Evolutionary conservation across 2,888 invertebrate species (phyloP).

Genomic region (Uropetala carovei): DNA sequence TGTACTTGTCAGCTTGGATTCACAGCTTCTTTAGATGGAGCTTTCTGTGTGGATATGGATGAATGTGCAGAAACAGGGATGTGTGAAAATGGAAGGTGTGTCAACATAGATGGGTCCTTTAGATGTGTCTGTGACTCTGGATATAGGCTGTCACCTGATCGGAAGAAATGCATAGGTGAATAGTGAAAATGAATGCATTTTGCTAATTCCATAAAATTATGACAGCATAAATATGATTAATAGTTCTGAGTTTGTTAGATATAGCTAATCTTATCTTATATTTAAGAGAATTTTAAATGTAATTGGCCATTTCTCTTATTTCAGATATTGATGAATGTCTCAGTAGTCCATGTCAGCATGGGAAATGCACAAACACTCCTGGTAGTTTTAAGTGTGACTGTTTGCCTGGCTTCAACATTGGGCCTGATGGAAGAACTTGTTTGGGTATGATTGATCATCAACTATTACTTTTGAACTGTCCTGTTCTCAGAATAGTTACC

Average conservation of each 20-base stretch:
- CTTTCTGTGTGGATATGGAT: constrained; percentile 81
- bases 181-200: neutral
- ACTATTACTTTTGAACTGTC: too few species aligned
- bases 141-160: constrained; percentile 80
- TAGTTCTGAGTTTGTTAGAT: neutral
- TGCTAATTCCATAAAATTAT: neutral
- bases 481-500: too few species aligned
- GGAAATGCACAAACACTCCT: constrained; percentile 82
- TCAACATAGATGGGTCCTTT: constrained; percentile 84
- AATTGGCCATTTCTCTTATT: constrained; percentile 56
- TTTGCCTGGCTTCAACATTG: constrained; percentile 81
- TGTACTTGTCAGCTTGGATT: constrained; percentile 90
- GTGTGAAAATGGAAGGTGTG: constrained; percentile 80
- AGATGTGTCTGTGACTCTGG: constrained; percentile 83
- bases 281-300: neutral
- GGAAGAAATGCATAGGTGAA: constrained; percentile 81
- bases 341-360: constrained; percentile 81
- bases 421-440: constrained; percentile 88
- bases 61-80: constrained; percentile 78
- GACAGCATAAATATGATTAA: neutral
- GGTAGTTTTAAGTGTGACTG: constrained; percentile 86
- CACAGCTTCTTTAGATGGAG: constrained; percentile 83
- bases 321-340: constrained; percentile 84
- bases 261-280: too few species aligned
- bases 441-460: constrained; percentile 77